These are phyloP conservation scores for Solea senegalensis DNA, from an alignment of 2,113 vertebrate species.

Conservation along the genomic window DNA sequence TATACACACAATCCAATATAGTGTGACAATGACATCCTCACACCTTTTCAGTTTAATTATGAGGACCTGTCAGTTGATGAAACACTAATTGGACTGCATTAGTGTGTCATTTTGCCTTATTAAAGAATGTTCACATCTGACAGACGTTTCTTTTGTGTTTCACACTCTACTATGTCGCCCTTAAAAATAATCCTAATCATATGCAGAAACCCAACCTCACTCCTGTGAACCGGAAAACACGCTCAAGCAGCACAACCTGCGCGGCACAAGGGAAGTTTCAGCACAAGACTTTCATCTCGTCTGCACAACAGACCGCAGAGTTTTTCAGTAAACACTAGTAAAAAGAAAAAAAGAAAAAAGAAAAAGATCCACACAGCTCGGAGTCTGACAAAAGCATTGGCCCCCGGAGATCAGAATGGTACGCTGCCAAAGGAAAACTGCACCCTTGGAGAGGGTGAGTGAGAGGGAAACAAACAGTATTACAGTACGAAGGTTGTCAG, in stretches of 20 bases:
- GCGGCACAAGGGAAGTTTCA: too few species aligned
- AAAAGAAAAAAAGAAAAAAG: slow-evolving; percentile 39
- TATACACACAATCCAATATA: slow-evolving; percentile 10
- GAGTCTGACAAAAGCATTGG: slow-evolving; percentile 25
- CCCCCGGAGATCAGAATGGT: slow-evolving; percentile 4
- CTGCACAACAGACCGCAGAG: slow-evolving; percentile 9
- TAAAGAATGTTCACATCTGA: too few species aligned
- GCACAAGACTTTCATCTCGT: not conserved
- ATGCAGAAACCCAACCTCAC: too few species aligned
- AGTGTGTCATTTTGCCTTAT: too few species aligned
- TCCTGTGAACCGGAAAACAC: too few species aligned
- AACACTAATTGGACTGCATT: too few species aligned
- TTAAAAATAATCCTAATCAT: too few species aligned
- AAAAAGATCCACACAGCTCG: slow-evolving; percentile 33
- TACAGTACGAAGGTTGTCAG: slow-evolving; percentile 7
- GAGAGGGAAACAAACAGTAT: slow-evolving; percentile 35
- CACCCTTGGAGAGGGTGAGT: slow-evolving; percentile 28
- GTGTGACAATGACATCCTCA: slow-evolving; percentile 5
- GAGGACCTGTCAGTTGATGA: not conserved
- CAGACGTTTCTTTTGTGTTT: too few species aligned
- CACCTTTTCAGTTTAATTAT: not conserved
- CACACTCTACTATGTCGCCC: too few species aligned
- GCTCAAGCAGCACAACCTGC: too few species aligned
- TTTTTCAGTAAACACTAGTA: slow-evolving; percentile 20
- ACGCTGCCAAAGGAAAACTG: slow-evolving; percentile 27